Percentiles rank a stretch among this genome's conserved stretches.
Conservation (phyloP, 2,113 vertebrate genomes). For the Mohoua ochrocephala region DNA sequence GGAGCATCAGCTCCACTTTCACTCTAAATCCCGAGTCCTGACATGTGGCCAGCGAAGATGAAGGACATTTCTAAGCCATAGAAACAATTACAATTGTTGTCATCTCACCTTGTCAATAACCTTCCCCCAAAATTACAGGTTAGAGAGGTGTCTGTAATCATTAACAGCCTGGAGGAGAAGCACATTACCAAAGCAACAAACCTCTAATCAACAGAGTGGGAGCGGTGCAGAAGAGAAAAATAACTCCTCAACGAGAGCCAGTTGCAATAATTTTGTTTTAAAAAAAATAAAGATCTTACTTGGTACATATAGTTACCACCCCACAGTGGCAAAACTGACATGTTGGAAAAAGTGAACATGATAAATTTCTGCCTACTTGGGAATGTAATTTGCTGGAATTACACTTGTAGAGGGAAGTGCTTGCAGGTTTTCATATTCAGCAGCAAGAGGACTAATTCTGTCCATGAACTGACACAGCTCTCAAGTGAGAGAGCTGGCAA, state of each 20-base stretch:
- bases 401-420: neutral
- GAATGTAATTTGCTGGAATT: neutral
- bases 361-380: neutral
- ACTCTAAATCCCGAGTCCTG: neutral
- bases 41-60: neutral
- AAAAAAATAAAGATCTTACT: neutral
- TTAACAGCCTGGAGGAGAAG: slow-evolving; percentile 30
- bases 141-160: slow-evolving; percentile 40
- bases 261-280: neutral
- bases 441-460: neutral
- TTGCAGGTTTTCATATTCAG: neutral
- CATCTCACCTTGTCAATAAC: slow-evolving; percentile 44
- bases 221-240: neutral
- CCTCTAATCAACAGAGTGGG: slow-evolving; percentile 12
- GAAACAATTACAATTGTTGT: neutral
- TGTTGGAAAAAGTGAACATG: neutral
- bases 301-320: neutral
- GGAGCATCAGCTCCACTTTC: neutral
- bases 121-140: slow-evolving; percentile 19
- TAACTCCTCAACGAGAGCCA: neutral
- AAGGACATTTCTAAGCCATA: neutral
- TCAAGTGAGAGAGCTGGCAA: neutral
- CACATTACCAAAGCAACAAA: slow-evolving; percentile 1
- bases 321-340: neutral
- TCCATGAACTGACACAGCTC: neutral